These are phyloP conservation scores for Lasioglossum figueresi DNA, from an alignment of 2,888 invertebrate species.

Conservation along the genomic window DNA sequence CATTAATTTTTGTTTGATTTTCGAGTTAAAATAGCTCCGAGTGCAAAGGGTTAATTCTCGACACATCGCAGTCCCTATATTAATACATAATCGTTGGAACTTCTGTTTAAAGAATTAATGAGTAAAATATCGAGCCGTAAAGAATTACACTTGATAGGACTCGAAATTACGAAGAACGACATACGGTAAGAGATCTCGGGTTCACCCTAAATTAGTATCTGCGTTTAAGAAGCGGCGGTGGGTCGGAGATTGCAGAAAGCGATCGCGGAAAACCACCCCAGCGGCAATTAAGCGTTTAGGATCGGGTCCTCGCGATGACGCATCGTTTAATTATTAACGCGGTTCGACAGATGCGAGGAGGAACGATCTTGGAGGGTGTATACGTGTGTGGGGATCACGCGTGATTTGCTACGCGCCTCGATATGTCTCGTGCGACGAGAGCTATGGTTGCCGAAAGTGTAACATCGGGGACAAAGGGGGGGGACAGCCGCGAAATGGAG, in stretches of 20 bases:
- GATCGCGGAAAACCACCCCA: background rate
- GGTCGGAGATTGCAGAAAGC: background rate
- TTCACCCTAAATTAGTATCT: background rate
- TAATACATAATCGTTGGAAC: background rate
- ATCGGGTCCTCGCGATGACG: constrained; percentile 61
- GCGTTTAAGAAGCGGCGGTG: background rate
- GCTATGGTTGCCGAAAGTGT: constrained; percentile 40
- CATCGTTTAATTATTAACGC: constrained; percentile 76
- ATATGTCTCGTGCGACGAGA: constrained; percentile 14
- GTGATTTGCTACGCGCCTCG: constrained; percentile 72
- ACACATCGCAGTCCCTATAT: background rate
- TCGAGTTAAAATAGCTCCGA: no score
- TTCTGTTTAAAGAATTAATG: background rate
- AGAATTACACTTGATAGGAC: no score
- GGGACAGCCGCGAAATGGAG: constrained; percentile 59
- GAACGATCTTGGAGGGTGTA: constrained; percentile 49
- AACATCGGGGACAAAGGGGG: constrained; percentile 49
- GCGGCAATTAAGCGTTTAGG: constrained; percentile 6
- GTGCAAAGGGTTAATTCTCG: no score
- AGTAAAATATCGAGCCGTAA: no score
- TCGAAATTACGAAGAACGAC: background rate
- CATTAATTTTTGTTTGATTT: no score
- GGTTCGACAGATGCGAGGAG: constrained; percentile 72
- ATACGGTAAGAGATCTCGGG: background rate
- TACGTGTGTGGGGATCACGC: constrained; percentile 62